Base-by-base conservation (phyloP, 2,888 invertebrate species). In the Anthophora plumipes region DNA sequence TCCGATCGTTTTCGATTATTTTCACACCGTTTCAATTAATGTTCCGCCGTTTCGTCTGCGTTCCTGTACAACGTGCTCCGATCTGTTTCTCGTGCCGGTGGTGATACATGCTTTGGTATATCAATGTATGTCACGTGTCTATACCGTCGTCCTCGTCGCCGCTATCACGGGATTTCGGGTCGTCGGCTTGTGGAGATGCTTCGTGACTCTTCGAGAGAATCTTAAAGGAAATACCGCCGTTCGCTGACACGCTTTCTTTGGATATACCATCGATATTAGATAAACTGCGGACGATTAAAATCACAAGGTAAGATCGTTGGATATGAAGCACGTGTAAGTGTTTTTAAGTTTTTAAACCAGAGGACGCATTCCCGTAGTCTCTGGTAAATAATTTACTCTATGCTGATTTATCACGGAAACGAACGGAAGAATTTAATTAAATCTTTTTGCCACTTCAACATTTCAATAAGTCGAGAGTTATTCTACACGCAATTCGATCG, bases 101-200 rank as follows among this genome's bases (percentile, higher is more conserved):
- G 85, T 84, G 87, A 85, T 82, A 83, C 79, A 78, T 76, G 83
- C 68, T 70, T 69, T 78, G 84, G 82, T 85, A 80, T 85, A 88
- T 89, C 89, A 86, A 90, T 90, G 90, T 90, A 88, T 90, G 89
- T 91, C 91, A 90, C 90, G 92, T 91, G 91, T 85, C 85, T 80
- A 74, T 83, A 87, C 76, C 87, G 87, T 84, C 86, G 84, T 85
- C 80, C 85, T 81, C 88, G 88, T 85, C 88, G 88, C 81, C 87
- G 77, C 83, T 85, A 86, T 85, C 89, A 87, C 85, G 86, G 88
- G 85, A 89, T 87, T 85, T 86, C 85, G 87, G 86, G 82, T 85
- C 84, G 82, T 84, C 89, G 87, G 83, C 86, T 82, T 77, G 84
- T 85, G 77, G 86, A 86, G 88, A 91, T 91, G 92, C 88, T 85